Base-by-base conservation (phyloP, 2,888 invertebrate genomes). In the Thelaira solivaga region DNA sequence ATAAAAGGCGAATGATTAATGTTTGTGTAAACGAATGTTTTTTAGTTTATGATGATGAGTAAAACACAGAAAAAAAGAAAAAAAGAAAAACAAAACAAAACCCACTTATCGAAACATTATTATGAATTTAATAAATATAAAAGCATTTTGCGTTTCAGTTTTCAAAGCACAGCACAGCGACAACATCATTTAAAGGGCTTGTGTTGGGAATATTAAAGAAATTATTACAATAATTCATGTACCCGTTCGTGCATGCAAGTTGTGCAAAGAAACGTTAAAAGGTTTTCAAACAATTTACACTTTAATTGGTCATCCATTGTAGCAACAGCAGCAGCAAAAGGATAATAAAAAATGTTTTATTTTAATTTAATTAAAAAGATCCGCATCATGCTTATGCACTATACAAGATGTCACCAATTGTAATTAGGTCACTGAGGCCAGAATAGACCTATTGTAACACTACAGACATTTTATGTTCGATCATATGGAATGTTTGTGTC, bases 61-160 rank as follows among this genome's bases (percentile, higher is more conserved):
- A 43, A 16, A 69, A 31, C 20, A 31, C 4, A 18, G 11, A 1
- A 20, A 29, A 3, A 29, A 26, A 1, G n/a, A 2, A 16, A 61
- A 34, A 20, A 61, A 20, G 29, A 8, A n/a, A 13, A n/a, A n/a
- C n/a, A n/a, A n/a, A n/a, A n/a, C n/a, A n/a, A n/a, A n/a, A n/a
- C n/a, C n/a, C n/a, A n/a, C n/a, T n/a, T n/a, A n/a, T n/a, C 1
- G 13, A 6, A 31, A 2, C 13, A 2, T 1, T 1, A 61, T 71
- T 62, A 45, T 53, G 16, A 55, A 53, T 71, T 71, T 71, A 71
- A 71, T 71, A 71, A 71, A 45, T 26, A 36, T 71, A 71, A 71
- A 71, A 71, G 62, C 53, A 43, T 53, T 71, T 71, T 53, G 26
- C 20, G 16, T 39, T 59, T 29, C n/a, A 2, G 51, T 41, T 59